A percentile compares a stretch with the other conserved stretches of the same genome.
Evolutionary conservation across 1,140 invertebrate species (phyloP).

Genomic region (Telenomus remus): DNA sequence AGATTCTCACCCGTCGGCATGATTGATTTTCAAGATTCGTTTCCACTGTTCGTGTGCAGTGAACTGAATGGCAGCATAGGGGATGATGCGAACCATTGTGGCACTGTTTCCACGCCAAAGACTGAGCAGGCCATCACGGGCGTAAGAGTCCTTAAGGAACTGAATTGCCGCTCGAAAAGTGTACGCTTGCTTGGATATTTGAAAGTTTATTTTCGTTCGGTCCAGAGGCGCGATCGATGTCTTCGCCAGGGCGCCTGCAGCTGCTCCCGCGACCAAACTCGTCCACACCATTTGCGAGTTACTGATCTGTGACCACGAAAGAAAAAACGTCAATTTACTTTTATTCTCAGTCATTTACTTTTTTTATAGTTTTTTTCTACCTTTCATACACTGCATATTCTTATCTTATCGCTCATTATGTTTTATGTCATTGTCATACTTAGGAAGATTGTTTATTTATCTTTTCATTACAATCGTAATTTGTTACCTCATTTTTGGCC

Average conservation of each 20-base stretch:
- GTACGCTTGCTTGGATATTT: constrained; percentile 88
- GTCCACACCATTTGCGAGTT: constrained; percentile 79
- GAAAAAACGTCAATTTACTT: neutral
- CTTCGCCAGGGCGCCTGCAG: constrained; percentile 96
- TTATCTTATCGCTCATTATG: no score
- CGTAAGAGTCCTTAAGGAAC: constrained; percentile 85
- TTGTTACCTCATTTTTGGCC: no score
- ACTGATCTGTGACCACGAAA: constrained; percentile 59
- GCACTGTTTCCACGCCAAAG: constrained; percentile 98
- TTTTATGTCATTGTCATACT: no score
- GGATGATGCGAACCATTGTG: constrained; percentile 96
- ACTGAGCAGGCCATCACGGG: constrained; percentile 85
- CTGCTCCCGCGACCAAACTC: constrained; percentile 86
- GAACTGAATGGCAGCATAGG: constrained; percentile 98
- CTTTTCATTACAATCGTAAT: no score
- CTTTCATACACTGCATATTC: no score
- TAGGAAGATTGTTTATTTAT: no score
- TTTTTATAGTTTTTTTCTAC: no score
- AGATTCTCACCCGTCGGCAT: constrained; percentile 77
- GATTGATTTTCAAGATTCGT: constrained; percentile 84
- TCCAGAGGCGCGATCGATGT: constrained; percentile 97
- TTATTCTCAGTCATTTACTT: no score
- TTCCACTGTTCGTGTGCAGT: constrained; percentile 98
- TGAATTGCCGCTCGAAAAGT: constrained; percentile 84
- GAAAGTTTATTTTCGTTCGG: constrained; percentile 98